A percentile compares a stretch with the other conserved stretches of the same genome.
Evolutionary conservation across 1,140 invertebrate genomes (phyloP).

Genomic region (Drosophila pseudoananassae): DNA sequence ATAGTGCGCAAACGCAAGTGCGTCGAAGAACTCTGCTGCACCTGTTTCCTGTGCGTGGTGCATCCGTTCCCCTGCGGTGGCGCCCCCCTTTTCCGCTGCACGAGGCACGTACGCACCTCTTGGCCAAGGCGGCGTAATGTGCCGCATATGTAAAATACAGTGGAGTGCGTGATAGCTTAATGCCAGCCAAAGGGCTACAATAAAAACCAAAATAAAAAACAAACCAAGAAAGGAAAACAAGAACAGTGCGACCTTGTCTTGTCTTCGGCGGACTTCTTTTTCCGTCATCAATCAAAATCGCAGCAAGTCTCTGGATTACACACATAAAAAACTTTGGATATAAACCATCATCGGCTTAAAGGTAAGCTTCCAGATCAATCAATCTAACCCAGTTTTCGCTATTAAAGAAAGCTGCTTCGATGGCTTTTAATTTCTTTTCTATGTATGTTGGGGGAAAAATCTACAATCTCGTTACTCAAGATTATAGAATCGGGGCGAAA

Average conservation of each 20-base stretch:
- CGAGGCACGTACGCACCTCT: slow-evolving; percentile 70
- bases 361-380: slow-evolving; percentile 48
- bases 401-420: slow-evolving; percentile 57
- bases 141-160: slow-evolving; percentile 35
- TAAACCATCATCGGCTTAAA: slow-evolving; percentile 32
- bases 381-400: slow-evolving; percentile 51
- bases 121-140: slow-evolving; percentile 40
- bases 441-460: slow-evolving; percentile 52
- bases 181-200: slow-evolving; percentile 28
- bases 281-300: slow-evolving; percentile 58
- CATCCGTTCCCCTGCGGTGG: slow-evolving; percentile 34
- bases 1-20: slow-evolving; percentile 19
- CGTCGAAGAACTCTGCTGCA: slow-evolving; percentile 44
- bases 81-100: slow-evolving; percentile 1
- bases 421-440: slow-evolving; percentile 33
- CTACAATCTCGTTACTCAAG: slow-evolving; percentile 48
- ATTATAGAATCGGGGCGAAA: slow-evolving; percentile 32
- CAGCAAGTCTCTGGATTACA: slow-evolving; percentile 58
- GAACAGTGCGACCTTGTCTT: slow-evolving; percentile 66
- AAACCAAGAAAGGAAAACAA: slow-evolving; percentile 16
- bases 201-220: slow-evolving; percentile 20
- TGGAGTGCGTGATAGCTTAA: slow-evolving; percentile 59
- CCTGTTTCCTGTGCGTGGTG: slow-evolving; percentile 63
- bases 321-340: slow-evolving; percentile 41
- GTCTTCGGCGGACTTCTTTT: slow-evolving; percentile 26